A percentile compares a stretch with the other conserved stretches of the same genome.
phyloP scores from a whole-genome alignment of 2,888 invertebrate genomes.

The Blera fallax region DNA sequence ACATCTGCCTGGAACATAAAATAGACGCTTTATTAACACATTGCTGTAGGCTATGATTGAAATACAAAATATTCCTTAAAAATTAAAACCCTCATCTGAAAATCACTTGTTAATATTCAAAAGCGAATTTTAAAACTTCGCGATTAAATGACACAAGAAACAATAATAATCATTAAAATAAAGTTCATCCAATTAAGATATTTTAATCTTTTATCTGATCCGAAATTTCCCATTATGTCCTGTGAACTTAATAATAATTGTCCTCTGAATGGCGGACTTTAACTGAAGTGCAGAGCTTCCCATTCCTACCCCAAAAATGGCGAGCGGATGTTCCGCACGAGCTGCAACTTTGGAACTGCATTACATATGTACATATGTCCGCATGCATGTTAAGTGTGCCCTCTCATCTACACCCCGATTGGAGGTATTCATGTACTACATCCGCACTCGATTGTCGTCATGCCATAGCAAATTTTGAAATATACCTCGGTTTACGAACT shows the following conservation, averaged over 20 bases:
- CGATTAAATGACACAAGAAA: slow-evolving; percentile 33
- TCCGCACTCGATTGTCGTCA: slow-evolving; percentile 8
- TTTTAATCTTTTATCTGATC: slow-evolving; percentile 69
- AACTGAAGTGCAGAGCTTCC: slow-evolving; percentile 18
- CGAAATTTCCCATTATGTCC: slow-evolving; percentile 60
- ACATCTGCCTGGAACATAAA: too few relatives aligned
- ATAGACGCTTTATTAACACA: not conserved
- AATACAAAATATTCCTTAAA: not conserved
- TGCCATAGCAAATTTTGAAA: slow-evolving; percentile 43
- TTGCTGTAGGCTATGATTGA: not conserved
- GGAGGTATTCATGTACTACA: not conserved
- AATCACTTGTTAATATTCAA: not conserved
- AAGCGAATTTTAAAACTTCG: slow-evolving; percentile 21
- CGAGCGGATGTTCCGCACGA: slow-evolving; percentile 40
- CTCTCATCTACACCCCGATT: not conserved
- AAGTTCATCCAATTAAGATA: slow-evolving; percentile 67
- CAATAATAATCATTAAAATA: slow-evolving; percentile 56
- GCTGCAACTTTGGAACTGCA: slow-evolving; percentile 53
- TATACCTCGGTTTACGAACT: slow-evolving; percentile 64
- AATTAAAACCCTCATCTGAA: not conserved
- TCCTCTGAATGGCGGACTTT: slow-evolving; percentile 34
- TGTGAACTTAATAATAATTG: slow-evolving; percentile 56
- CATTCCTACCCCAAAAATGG: not conserved
- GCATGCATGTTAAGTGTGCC: slow-evolving; percentile 12
- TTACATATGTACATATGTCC: slow-evolving; percentile 63